A percentile compares a stretch with the other conserved stretches of the same genome.
These are phyloP conservation scores for Poecilia wingei DNA, from an alignment of 2,797 vertebrate species.

Conservation along the genomic window DNA sequence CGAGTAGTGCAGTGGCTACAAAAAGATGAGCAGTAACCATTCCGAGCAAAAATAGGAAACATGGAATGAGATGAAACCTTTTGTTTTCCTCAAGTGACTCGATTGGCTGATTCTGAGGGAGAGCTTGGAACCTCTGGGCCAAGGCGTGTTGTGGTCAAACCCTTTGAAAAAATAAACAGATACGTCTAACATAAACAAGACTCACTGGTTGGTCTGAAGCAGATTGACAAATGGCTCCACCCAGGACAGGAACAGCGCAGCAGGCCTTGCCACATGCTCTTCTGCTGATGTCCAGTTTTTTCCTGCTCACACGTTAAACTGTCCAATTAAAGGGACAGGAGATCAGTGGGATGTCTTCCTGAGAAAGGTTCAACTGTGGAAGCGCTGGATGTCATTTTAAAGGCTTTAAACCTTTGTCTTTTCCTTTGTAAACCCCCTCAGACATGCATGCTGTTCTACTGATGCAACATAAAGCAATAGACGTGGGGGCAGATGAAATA, in stretches of 20 bases:
- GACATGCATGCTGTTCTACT: slow-evolving; percentile 27
- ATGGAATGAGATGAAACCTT: slow-evolving; percentile 38
- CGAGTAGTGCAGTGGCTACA: slow-evolving; percentile 15
- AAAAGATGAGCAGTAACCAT: slow-evolving; percentile 24
- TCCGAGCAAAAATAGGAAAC: slow-evolving; percentile 5
- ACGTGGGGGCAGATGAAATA: slow-evolving; percentile 38
- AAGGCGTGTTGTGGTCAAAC: slow-evolving; percentile 58
- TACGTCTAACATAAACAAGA: slow-evolving; percentile 69
- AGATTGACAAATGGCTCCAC: slow-evolving; percentile 56
- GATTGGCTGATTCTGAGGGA: slow-evolving; percentile 24
- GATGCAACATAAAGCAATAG: slow-evolving; percentile 47
- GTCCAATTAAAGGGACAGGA: neutral
- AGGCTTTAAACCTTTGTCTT: slow-evolving; percentile 22
- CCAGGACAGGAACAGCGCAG: slow-evolving; percentile 42
- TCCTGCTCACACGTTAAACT: slow-evolving; percentile 15
- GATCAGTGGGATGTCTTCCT: slow-evolving; percentile 10
- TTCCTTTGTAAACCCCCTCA: neutral
- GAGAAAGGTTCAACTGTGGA: neutral
- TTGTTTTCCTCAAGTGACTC: slow-evolving; percentile 25
- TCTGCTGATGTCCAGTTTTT: slow-evolving; percentile 37
- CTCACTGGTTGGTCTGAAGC: slow-evolving; percentile 45
- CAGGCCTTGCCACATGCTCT: slow-evolving; percentile 26
- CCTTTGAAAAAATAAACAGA: slow-evolving; percentile 72
- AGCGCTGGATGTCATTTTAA: slow-evolving; percentile 20
- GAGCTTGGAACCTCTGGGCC: slow-evolving; percentile 41